Percentiles rank a stretch among this genome's conserved stretches.
phyloP scores from a whole-genome alignment of 2,797 vertebrate species.

The Chaetophractus vellerosus region DNA sequence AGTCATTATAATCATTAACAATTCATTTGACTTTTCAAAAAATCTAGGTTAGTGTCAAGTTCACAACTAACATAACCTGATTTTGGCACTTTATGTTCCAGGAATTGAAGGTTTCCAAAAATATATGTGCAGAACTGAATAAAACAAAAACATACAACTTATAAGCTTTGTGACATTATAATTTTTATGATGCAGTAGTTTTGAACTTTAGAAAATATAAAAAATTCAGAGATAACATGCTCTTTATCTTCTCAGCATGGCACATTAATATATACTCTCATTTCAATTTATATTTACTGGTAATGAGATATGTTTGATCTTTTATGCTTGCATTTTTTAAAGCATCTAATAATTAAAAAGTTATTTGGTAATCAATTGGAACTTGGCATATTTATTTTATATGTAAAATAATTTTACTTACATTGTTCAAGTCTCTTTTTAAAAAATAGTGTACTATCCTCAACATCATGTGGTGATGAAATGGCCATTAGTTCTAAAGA shows the following conservation, averaged over 20 bases:
- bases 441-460: neutral
- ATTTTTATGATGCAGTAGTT: constrained; percentile 84
- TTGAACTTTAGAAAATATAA: constrained; percentile 88
- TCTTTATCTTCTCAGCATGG: constrained; percentile 83
- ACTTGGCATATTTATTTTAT: constrained; percentile 63
- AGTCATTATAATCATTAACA: constrained; percentile 86
- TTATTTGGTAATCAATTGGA: constrained; percentile 80
- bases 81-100: constrained; percentile 83
- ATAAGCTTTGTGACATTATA: constrained; percentile 83
- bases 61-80: constrained; percentile 74
- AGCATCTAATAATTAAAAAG: constrained; percentile 81
- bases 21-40: constrained; percentile 84
- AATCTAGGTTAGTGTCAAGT: constrained; percentile 76
- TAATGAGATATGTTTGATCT: constrained; percentile 85
- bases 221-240: constrained; percentile 85
- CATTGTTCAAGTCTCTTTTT: neutral
- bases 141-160: constrained; percentile 83
- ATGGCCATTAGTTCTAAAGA: neutral
- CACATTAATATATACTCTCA: constrained; percentile 74
- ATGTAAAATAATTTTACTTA: neutral
- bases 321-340: constrained; percentile 77
- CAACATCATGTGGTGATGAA: neutral
- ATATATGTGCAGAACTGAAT: constrained; percentile 80
- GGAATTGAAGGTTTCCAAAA: constrained; percentile 82
- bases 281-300: constrained; percentile 73